phyloP scores from a whole-genome alignment of 2,888 invertebrate genomes.

The Patella depressa region DNA sequence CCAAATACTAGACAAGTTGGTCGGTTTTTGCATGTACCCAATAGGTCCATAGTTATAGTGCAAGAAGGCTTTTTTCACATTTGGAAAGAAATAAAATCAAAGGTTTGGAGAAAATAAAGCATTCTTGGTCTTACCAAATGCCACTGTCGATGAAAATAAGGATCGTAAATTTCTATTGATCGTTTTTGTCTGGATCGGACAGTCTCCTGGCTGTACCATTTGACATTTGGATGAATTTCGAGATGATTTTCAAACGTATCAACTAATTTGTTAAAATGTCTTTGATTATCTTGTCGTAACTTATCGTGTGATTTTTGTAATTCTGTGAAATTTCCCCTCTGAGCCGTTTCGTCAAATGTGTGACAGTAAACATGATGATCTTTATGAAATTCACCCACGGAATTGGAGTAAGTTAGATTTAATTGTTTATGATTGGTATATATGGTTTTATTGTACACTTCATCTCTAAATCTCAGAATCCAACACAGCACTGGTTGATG shows the following conservation, averaged over 20 bases:
- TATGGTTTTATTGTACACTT: conserved; percentile 5
- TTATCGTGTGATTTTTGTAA: neutral
- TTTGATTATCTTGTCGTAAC: neutral
- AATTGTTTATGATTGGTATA: conserved; percentile 4
- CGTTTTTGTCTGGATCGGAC: conserved; percentile 49
- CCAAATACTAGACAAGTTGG: too few relatives aligned
- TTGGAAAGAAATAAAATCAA: neutral
- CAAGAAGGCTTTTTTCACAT: neutral
- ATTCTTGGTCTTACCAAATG: conserved; percentile 59
- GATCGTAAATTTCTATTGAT: conserved; percentile 56
- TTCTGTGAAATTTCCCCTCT: neutral
- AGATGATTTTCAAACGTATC: conserved; percentile 38
- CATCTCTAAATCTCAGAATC: conserved; percentile 37
- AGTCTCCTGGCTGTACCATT: conserved; percentile 58
- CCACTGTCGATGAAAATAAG: conserved; percentile 64
- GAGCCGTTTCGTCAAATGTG: neutral
- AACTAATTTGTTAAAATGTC: conserved; percentile 15
- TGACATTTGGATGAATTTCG: conserved; percentile 45
- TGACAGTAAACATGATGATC: conserved; percentile 31
- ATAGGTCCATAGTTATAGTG: too few relatives aligned
- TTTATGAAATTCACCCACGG: conserved; percentile 27
- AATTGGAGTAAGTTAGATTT: too few relatives aligned
- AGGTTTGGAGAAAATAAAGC: neutral
- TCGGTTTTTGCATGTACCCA: too few relatives aligned
- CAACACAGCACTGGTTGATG: conserved; percentile 42